Evolutionary conservation across 2,888 invertebrate genomes (phyloP).

Genomic region (Euzetes globulus): DNA sequence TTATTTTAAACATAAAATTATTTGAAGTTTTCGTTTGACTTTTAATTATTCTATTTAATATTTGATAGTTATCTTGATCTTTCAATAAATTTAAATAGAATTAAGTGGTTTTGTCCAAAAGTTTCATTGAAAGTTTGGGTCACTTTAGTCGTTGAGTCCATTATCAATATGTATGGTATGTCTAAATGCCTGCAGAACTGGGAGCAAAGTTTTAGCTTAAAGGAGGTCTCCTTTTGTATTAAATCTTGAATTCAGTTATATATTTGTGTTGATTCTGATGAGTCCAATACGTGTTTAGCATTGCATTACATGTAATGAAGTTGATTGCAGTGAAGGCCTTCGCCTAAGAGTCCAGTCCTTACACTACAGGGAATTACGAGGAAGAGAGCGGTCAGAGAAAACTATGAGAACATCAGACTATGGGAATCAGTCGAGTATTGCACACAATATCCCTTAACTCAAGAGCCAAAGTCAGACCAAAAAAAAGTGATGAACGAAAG

Average conservation of each 20-base stretch:
- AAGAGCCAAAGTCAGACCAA: background rate
- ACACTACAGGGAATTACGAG: background rate
- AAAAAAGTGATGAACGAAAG: background rate
- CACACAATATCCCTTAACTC: background rate
- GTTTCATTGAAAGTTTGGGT: background rate
- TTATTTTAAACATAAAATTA: background rate
- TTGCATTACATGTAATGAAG: constrained; percentile 21
- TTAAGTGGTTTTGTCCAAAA: background rate
- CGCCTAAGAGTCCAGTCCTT: background rate
- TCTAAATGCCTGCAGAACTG: background rate
- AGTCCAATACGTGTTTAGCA: constrained; percentile 10
- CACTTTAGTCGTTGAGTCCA: no score
- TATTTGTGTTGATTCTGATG: background rate
- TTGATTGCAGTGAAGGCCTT: constrained; percentile 2
- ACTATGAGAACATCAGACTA: background rate
- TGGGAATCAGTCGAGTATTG: background rate
- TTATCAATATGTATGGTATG: background rate
- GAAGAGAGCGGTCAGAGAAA: background rate
- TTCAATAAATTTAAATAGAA: no score
- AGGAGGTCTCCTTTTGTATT: background rate
- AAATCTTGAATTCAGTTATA: background rate
- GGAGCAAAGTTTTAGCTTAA: background rate
- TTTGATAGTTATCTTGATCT: no score
- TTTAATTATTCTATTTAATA: no score
- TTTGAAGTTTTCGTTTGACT: background rate